Evolutionary conservation across 2,797 vertebrate genomes (phyloP).

Genomic region (Arnoldichthys spilopterus): DNA sequence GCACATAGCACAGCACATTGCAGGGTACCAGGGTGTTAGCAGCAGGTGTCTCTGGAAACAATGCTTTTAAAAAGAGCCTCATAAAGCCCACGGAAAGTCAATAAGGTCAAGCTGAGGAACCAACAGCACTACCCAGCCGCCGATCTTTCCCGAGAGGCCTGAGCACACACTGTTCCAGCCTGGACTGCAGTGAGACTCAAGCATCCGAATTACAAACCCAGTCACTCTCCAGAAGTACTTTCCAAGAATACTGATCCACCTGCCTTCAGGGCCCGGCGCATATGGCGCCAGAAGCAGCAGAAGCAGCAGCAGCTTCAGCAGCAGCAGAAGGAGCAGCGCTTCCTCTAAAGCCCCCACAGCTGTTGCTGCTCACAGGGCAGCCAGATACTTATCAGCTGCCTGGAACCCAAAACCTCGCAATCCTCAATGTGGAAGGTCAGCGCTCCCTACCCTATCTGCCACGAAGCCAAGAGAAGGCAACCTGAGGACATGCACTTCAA

Average conservation of each 20-base stretch:
- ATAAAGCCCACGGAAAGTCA: constrained; percentile 24
- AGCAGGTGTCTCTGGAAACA: constrained; percentile 13
- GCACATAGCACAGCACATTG: not conserved
- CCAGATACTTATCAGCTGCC: constrained; percentile 57
- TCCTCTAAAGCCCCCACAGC: constrained; percentile 57
- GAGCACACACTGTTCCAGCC: constrained; percentile 31
- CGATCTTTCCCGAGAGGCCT: constrained; percentile 8
- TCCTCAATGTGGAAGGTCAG: constrained; percentile 58
- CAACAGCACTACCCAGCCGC: not conserved
- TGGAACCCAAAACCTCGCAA: constrained; percentile 22
- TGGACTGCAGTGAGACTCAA: constrained; percentile 47
- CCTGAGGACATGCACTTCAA: constrained; percentile 7
- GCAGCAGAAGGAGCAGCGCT: constrained; percentile 31
- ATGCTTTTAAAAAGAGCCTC: constrained; percentile 7
- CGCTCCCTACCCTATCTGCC: constrained; percentile 29
- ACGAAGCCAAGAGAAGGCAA: not conserved
- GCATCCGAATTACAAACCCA: constrained; percentile 37
- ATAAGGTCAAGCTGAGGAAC: constrained; percentile 10
- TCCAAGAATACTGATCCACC: constrained; percentile 42
- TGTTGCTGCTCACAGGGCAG: constrained; percentile 62
- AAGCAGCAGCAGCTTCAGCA: constrained; percentile 23
- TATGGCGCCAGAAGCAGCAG: constrained; percentile 23
- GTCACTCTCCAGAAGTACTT: constrained; percentile 34
- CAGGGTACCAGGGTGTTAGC: not conserved
- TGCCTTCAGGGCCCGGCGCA: constrained; percentile 29